These are phyloP conservation scores for Artibeus lituratus DNA, from an alignment of 2,797 vertebrate species.

Conservation along the genomic window DNA sequence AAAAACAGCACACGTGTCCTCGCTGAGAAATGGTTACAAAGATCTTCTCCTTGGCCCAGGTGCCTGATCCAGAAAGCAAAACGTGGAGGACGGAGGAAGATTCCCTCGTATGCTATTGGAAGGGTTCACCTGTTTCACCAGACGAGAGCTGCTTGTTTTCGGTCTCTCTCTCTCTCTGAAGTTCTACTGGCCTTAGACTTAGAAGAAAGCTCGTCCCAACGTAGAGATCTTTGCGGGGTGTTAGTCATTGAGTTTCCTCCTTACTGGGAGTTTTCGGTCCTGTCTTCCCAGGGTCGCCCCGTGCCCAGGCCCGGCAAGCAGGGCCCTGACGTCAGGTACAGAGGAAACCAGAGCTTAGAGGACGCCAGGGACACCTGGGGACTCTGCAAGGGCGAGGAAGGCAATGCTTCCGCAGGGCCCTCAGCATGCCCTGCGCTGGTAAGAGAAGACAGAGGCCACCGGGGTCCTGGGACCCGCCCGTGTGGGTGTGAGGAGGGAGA, in stretches of 20 bases:
- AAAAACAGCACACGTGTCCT: not conserved
- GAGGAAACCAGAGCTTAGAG: not conserved
- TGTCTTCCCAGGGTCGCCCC: not conserved
- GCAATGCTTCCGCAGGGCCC: not conserved
- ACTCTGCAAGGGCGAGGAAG: not conserved
- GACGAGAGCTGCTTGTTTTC: too few relatives aligned
- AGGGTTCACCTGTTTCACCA: not conserved
- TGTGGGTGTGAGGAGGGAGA: accelerated
- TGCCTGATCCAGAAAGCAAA: not conserved
- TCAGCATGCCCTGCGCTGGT: accelerated
- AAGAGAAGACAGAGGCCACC: not conserved
- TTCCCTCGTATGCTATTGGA: not conserved
- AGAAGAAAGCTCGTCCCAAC: not conserved
- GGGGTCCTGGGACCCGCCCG: accelerated
- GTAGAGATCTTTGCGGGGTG: not conserved
- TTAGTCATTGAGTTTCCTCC: too few relatives aligned
- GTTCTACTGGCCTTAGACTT: not conserved
- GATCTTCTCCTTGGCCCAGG: not conserved
- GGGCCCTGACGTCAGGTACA: too few relatives aligned
- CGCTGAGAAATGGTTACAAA: accelerated
- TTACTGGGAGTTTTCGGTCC: accelerated
- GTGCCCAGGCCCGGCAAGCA: too few relatives aligned
- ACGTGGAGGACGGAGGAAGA: not conserved
- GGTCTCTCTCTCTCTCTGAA: not conserved
- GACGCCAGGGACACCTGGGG: not conserved